Evolutionary conservation across 92 coral and sea anemone genomes (phyloP), one percentile per base, ranked within the genome.

Genomic region (Plumapathes pennacea): DNA sequence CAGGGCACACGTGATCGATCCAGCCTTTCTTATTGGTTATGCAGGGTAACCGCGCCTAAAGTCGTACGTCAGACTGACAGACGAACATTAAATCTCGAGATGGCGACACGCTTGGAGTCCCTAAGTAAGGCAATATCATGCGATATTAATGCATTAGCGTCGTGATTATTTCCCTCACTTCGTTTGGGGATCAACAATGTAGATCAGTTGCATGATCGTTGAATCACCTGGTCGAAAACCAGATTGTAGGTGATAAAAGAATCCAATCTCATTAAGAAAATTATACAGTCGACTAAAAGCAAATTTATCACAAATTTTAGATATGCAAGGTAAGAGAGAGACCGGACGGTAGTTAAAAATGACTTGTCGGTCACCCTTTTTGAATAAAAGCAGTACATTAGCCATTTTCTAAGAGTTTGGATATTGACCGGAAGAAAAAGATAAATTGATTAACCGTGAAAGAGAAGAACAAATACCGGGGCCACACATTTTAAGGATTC

Each of bases 341-440:
- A 58, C 65, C 11, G 56, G 65, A 31, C 65, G 65, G 31, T 58
- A 58, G 25, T 58, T 58, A 0, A 31, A 1, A 3, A n/a, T 38
- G 1, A 58, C 1, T 22, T 64, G 71, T 25, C 42, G 9, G 32
- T 58, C 32, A 39, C 25, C 57, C 20, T 25, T 36, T 50, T 58
- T 58, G 49, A 58, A 58, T 3, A 58, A 1, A 1, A 50, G 65
- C 20, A 10, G 3, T 12, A 58, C 65, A 18, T 58, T 58, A 12
- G 56, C 65, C 6, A 58, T 1, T 20, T 36, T 58, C 65, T 50
- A 58, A 6, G 25, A 4, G 4, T 20, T 3, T 2, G 65, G 65
- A 22, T 5, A 58, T 9, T 58, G 25, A 3, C 65, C 65, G 10
- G 6, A 3, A 24, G 65, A 58, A 34, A 58, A 43, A 11, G 50